phyloP scores from a whole-genome alignment of 2,888 invertebrate genomes.

The Apodemia duryi region DNA sequence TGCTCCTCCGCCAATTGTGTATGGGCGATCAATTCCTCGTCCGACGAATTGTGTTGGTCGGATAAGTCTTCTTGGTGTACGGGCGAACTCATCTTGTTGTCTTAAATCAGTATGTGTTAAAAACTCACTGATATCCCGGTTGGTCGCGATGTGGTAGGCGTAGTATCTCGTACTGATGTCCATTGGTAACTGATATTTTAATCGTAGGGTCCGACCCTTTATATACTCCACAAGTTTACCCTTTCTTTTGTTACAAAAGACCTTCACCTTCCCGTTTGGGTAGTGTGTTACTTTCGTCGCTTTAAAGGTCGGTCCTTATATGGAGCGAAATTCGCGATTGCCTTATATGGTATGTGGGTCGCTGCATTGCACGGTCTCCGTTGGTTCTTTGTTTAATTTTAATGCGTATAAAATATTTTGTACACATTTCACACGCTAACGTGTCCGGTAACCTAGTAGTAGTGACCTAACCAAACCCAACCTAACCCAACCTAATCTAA shows the following conservation, averaged over 20 bases:
- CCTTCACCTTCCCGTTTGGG: background rate
- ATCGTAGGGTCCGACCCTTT: no score
- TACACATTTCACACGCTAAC: no score
- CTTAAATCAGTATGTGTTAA: background rate
- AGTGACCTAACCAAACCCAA: no score
- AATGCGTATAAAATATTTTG: no score
- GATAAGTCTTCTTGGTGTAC: background rate
- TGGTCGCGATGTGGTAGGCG: constrained; percentile 5
- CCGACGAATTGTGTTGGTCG: background rate
- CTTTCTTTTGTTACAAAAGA: background rate
- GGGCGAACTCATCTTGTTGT: background rate
- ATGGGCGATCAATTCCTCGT: background rate
- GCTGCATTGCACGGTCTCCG: no score
- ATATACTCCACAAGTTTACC: background rate
- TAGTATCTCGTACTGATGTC: background rate
- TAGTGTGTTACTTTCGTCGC: background rate
- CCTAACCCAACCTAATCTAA: no score
- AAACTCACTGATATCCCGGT: background rate
- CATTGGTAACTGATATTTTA: background rate
- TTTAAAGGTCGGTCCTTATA: background rate
- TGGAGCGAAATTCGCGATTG: no score
- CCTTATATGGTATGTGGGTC: no score
- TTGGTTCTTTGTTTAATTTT: no score
- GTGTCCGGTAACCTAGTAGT: no score
- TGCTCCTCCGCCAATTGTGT: background rate